Base-by-base conservation (phyloP, 2,888 invertebrate species). In the Mythimna impura region DNA sequence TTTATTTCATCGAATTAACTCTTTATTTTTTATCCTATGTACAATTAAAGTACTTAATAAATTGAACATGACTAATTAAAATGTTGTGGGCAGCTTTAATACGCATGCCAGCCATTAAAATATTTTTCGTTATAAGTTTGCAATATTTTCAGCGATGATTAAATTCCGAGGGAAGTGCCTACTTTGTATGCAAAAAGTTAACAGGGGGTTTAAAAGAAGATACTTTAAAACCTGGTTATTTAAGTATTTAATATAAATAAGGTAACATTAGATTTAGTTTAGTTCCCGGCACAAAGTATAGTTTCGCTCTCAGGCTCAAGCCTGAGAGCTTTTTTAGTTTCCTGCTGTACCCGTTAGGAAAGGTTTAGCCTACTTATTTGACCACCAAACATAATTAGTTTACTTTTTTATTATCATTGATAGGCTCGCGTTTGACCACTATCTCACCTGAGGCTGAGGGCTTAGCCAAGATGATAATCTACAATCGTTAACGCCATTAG, bases 131-230 rank as follows among this genome's bases (percentile, higher is more conserved):
- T 81, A 60, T 52, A 43, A 7, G n/a, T 65, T 64, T 61, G 64
- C 60, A 62, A 61, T 43, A 54, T 66, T 79, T 66, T 71, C 71
- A 82, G 65, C 62, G 43, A 40, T 82, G 68, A 80, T 80, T 80
- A 60, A 82, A 71, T 65, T 82, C 71, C 25, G 54, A 17, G 25
- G 54, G 40, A 63, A 58, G 22, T 72, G 25, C 14, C 9, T 66
- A 40, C 50, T 55, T 64, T 50, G 14, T 54, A 5, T n/a, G 4
- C 47, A 36, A 1, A 54, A 60, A 36, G 17, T 36, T 54, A 22
- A 40, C 14, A 14, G n/a, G 22, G 25, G 17, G n/a, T 12, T 47
- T 22, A 25, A 10, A 77, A 20, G 10, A 8, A 47, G 17, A 7
- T 10, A 30, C 9, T 40, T 40, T 40, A 40, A 40, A 40, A 25